Percentiles rank a stretch among this genome's conserved stretches.
These are phyloP conservation scores for Ophion costatus DNA, from an alignment of 2,888 invertebrate species.

Conservation along the genomic window DNA sequence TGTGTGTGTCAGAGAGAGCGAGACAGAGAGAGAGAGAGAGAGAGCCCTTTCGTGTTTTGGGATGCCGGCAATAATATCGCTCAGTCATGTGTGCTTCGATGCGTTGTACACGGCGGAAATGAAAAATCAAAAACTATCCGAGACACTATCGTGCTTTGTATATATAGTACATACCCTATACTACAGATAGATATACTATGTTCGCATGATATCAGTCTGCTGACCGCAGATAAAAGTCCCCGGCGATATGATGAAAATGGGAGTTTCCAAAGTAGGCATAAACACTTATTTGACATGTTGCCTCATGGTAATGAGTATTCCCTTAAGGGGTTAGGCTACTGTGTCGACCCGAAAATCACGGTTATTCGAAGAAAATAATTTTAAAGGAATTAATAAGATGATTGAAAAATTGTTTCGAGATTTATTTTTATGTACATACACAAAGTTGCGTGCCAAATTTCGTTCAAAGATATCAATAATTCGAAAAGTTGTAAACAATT, in stretches of 20 bases:
- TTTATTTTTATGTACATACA: no score
- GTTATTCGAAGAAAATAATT: no score
- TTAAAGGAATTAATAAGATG: no score
- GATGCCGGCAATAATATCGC: conserved; percentile 18
- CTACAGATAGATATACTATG: neutral
- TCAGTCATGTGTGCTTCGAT: neutral
- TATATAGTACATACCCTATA: neutral
- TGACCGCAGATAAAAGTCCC: neutral
- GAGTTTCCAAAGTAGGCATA: neutral
- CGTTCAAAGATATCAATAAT: no score
- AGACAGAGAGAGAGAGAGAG: no score
- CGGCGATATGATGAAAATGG: neutral
- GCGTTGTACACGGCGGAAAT: conserved; percentile 46
- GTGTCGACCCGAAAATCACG: no score
- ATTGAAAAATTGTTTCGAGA: no score
- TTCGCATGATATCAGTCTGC: neutral
- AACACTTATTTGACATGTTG: neutral
- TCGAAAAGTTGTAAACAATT: no score
- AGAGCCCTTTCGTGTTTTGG: conserved; percentile 4
- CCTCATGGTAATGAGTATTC: neutral
- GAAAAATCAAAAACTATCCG: conserved; percentile 53
- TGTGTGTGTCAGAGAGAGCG: no score
- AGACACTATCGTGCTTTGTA: conserved; percentile 4
- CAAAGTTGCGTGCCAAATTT: no score
- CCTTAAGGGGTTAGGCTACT: no score